Percentiles rank a stretch among this genome's conserved stretches.
Evolutionary conservation across 2,888 invertebrate genomes (phyloP).

Genomic region (Galerucella calmariensis): DNA sequence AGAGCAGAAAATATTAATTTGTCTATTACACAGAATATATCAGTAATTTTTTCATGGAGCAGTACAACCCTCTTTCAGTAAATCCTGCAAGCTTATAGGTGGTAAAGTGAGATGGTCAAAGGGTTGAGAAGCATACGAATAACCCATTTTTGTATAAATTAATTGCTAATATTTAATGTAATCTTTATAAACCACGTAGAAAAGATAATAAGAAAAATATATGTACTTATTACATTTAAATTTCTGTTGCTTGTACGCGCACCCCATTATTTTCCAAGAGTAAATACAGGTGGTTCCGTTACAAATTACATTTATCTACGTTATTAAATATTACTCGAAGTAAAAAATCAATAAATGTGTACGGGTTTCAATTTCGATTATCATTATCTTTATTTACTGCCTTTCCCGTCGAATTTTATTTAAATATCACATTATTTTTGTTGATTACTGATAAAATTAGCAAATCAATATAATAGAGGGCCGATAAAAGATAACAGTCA

Average conservation of each 20-base stretch:
- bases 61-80: no score
- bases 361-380: constrained; percentile 51
- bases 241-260: constrained; percentile 39
- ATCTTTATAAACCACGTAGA: not conserved
- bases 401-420: constrained; percentile 53
- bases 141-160: no score
- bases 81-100: no score
- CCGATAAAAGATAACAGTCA: constrained; percentile 55
- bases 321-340: constrained; percentile 51
- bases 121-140: no score
- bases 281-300: constrained; percentile 53
- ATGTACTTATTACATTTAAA: constrained; percentile 14
- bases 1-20: no score
- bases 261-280: constrained; percentile 46
- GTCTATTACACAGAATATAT: no score
- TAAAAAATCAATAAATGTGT: constrained; percentile 49
- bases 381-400: constrained; percentile 53
- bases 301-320: constrained; percentile 49
- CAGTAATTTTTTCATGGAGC: no score
- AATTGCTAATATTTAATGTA: not conserved
- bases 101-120: no score
- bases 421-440: constrained; percentile 57
- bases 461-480: constrained; percentile 57
- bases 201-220: no score
- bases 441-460: constrained; percentile 58